phyloP scores from a whole-genome alignment of 1,140 invertebrate genomes.

The Riptortus pedestris region DNA sequence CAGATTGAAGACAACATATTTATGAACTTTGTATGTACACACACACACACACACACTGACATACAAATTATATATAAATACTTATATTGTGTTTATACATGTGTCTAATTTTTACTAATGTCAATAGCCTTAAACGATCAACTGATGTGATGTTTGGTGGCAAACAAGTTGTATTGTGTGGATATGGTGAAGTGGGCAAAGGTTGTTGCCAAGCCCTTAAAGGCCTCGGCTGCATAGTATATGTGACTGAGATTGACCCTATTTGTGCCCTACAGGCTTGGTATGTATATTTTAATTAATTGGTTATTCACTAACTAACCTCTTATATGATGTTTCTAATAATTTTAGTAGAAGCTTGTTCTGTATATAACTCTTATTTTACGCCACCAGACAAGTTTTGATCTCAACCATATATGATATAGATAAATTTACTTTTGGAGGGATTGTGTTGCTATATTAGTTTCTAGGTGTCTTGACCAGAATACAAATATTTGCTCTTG shows the following conservation, averaged over 20 bases:
- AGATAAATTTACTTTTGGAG: too few relatives aligned
- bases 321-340: neutral
- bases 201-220: conserved; percentile 92
- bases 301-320: neutral
- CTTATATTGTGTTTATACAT: neutral
- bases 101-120: conserved; percentile 2
- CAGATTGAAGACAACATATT: too few relatives aligned
- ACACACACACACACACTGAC: too few relatives aligned
- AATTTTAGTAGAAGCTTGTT: neutral
- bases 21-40: too few relatives aligned
- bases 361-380: neutral
- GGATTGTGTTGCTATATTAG: too few relatives aligned
- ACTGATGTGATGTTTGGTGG: conserved; percentile 98
- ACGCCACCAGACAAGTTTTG: too few relatives aligned
- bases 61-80: too few relatives aligned
- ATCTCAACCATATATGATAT: too few relatives aligned
- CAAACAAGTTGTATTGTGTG: conserved; percentile 92
- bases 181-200: conserved; percentile 97
- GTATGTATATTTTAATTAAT: conserved; percentile 41
- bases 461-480: too few relatives aligned
- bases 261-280: conserved; percentile 95
- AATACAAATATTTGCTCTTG: too few relatives aligned
- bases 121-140: conserved; percentile 75
- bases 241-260: conserved; percentile 96
- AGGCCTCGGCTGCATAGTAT: conserved; percentile 85